phyloP scores from a whole-genome alignment of 2,113 vertebrate species.

The Drymodes brunneopygia region DNA sequence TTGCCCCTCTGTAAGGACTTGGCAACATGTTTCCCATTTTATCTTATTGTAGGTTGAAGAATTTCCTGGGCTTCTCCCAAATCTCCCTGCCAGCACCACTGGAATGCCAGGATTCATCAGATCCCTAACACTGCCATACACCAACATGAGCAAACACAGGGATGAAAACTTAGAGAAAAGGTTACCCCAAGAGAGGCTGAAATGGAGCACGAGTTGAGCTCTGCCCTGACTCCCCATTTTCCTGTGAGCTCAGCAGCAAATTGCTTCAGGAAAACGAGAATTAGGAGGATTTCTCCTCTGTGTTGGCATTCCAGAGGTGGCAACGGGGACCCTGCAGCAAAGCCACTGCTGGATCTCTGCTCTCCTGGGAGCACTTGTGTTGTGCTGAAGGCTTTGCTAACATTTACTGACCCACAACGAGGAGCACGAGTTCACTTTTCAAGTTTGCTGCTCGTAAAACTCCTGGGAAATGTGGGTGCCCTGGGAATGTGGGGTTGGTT shows the following conservation, averaged over 20 bases:
- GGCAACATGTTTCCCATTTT: neutral
- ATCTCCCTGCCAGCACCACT: neutral
- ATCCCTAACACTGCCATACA: rapidly evolving
- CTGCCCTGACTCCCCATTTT: neutral
- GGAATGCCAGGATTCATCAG: neutral
- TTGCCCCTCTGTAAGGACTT: neutral
- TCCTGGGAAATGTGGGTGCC: neutral
- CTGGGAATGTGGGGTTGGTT: neutral
- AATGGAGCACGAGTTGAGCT: neutral
- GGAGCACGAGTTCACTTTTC: neutral
- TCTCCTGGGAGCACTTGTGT: neutral
- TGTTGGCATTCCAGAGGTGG: neutral
- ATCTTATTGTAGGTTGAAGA: neutral
- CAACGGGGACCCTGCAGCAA: rapidly evolving
- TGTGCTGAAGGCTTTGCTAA: neutral
- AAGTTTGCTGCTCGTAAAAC: neutral
- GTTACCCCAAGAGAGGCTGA: neutral
- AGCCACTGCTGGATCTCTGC: neutral
- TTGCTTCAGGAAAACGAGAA: neutral
- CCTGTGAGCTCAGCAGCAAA: neutral
- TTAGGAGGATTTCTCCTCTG: neutral
- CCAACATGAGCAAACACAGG: neutral
- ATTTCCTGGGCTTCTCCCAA: neutral
- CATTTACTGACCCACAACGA: neutral
- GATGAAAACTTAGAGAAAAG: neutral